Conservation (phyloP, 2,888 invertebrate genomes). For the Orgyia antiqua region DNA sequence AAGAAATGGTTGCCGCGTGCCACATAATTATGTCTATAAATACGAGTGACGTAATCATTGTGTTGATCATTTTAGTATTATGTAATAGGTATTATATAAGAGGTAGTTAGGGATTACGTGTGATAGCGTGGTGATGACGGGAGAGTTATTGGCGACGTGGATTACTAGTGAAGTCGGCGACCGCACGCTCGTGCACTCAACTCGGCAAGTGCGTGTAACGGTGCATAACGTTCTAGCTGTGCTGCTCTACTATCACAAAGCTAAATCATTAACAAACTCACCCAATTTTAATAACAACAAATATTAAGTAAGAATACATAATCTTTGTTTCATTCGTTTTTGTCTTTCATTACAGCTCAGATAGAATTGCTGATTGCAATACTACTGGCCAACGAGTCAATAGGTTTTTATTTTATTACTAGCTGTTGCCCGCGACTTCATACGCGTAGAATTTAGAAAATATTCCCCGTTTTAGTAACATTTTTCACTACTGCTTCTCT, state of each 20-base stretch:
- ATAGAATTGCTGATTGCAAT: no score
- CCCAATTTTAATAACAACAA: no score
- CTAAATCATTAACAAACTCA: no score
- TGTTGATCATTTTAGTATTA: not conserved
- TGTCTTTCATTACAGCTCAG: no score
- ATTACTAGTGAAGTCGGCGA: slow-evolving; percentile 62
- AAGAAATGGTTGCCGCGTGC: slow-evolving; percentile 18
- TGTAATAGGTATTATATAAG: not conserved
- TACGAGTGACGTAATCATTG: slow-evolving; percentile 31
- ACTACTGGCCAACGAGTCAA: not conserved
- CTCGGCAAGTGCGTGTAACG: slow-evolving; percentile 67
- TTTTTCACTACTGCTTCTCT: no score
- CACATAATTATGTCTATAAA: slow-evolving; percentile 14
- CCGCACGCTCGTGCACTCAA: slow-evolving; percentile 70
- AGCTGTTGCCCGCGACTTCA: no score
- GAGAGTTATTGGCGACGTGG: slow-evolving; percentile 31
- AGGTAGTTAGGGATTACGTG: not conserved
- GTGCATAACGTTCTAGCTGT: slow-evolving; percentile 49
- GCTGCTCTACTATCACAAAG: slow-evolving; percentile 25
- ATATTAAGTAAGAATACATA: no score
- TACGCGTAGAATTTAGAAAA: no score
- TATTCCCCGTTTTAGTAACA: no score
- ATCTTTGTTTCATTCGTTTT: no score
- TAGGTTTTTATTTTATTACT: no score
- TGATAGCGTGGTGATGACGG: slow-evolving; percentile 12